These are phyloP conservation scores for Steromphala cineraria DNA, from an alignment of 2,888 invertebrate species.

Conservation along the genomic window DNA sequence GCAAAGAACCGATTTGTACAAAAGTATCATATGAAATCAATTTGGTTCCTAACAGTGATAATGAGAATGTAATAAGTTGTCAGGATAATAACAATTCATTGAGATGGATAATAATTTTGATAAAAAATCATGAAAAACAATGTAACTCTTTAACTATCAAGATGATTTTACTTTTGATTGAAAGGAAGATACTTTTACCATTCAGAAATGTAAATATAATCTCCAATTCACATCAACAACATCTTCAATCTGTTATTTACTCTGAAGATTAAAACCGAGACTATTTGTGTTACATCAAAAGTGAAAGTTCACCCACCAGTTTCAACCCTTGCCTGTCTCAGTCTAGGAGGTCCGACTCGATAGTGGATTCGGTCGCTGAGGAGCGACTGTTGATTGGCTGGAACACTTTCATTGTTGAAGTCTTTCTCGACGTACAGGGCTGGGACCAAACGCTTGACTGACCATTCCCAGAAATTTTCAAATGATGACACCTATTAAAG, in stretches of 20 bases:
- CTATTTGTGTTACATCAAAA: neutral
- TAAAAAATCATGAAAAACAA: too few species aligned
- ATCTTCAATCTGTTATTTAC: neutral
- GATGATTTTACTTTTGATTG: neutral
- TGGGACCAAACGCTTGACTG: conserved; percentile 40
- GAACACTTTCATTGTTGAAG: conserved; percentile 43
- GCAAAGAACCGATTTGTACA: too few species aligned
- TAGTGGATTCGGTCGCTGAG: conserved; percentile 34
- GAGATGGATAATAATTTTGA: too few species aligned
- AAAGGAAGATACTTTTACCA: neutral
- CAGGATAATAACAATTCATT: too few species aligned
- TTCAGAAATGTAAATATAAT: neutral
- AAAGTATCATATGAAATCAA: too few species aligned
- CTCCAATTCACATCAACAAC: neutral
- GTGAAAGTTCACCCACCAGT: too few species aligned
- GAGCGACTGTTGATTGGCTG: conserved; percentile 20
- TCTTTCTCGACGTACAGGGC: conserved; percentile 36
- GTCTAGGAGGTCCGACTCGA: conserved; percentile 43
- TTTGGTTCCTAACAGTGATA: too few species aligned
- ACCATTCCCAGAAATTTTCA: conserved; percentile 49
- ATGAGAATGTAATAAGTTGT: too few species aligned
- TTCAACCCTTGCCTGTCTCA: conserved; percentile 40
- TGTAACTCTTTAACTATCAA: neutral
- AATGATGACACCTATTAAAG: conserved; percentile 26
- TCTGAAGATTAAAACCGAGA: neutral